Conservation (phyloP, 2,797 vertebrate genomes). For the Kryptopterus vitreolus region DNA sequence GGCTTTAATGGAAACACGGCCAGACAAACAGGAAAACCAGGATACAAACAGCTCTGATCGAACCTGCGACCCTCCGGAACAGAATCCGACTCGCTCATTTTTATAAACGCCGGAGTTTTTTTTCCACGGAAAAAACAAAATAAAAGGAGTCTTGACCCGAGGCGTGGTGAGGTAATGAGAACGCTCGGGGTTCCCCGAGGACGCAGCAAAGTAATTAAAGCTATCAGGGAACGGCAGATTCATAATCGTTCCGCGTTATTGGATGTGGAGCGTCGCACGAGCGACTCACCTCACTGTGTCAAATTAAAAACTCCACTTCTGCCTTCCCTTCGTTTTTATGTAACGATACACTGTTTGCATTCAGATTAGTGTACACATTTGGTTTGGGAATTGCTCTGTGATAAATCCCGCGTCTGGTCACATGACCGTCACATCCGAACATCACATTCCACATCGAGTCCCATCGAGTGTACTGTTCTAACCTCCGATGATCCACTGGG, state of each 20-base stretch:
- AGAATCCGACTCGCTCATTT: not conserved
- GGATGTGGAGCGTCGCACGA: conserved; percentile 26
- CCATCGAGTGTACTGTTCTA: too few relatives aligned
- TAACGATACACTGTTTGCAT: not conserved
- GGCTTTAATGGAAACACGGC: conserved; percentile 11
- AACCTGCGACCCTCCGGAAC: not conserved
- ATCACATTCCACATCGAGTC: too few relatives aligned
- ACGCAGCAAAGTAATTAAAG: conserved; percentile 33
- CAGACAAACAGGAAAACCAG: not conserved
- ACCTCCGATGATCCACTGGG: too few relatives aligned
- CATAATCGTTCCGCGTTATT: conserved; percentile 46
- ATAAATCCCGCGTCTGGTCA: too few relatives aligned
- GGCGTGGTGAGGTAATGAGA: conserved; percentile 28
- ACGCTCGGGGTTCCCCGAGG: conserved; percentile 6
- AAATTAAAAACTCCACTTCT: conserved; percentile 17
- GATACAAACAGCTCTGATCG: not conserved
- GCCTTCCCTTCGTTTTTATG: not conserved
- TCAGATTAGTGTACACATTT: not conserved
- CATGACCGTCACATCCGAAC: too few relatives aligned
- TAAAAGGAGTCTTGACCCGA: conserved; percentile 14
- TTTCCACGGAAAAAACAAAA: conserved; percentile 3
- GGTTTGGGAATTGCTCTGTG: not conserved
- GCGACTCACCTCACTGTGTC: conserved; percentile 2
- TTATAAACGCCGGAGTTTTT: not conserved
- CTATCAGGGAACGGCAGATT: conserved; percentile 27